phyloP scores from a whole-genome alignment of 64 coral and sea anemone genomes.

The Montipora sp. region DNA sequence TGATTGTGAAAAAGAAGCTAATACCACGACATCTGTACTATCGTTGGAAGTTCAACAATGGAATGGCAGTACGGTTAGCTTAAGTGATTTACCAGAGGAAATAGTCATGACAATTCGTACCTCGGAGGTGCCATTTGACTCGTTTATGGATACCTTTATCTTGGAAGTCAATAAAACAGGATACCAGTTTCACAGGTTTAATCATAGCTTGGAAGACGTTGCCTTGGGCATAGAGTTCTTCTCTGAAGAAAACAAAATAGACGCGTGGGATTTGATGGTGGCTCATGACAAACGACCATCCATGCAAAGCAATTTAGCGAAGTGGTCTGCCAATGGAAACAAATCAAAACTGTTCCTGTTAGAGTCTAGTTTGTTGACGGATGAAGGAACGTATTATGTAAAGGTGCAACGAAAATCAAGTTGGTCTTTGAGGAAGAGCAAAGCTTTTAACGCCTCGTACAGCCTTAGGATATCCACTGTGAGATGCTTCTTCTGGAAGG shows the following conservation, averaged over 20 bases:
- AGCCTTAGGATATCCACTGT: constrained; percentile 37
- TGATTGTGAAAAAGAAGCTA: constrained; percentile 11
- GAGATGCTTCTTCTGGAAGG: constrained; percentile 54
- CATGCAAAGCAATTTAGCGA: neutral
- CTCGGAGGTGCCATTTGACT: neutral
- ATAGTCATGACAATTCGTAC: constrained; percentile 26
- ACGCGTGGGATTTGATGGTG: constrained; percentile 7
- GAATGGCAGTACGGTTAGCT: constrained; percentile 16
- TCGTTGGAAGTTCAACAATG: constrained; percentile 22
- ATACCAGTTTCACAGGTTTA: constrained; percentile 40
- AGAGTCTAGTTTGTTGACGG: neutral
- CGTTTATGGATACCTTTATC: neutral
- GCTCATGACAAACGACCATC: neutral
- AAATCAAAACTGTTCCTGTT: constrained; percentile 20
- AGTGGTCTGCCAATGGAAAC: neutral
- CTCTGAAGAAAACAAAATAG: neutral
- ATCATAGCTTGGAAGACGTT: constrained; percentile 9
- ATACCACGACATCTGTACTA: constrained; percentile 23
- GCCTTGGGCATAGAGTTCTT: constrained; percentile 47
- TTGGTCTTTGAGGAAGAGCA: neutral
- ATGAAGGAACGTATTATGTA: constrained; percentile 20
- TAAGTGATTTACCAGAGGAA: neutral
- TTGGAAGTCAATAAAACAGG: neutral
- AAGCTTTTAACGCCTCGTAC: constrained; percentile 24
- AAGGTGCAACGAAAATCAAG: neutral